Percentiles rank a stretch among this genome's conserved stretches.
These are phyloP conservation scores for Sorex araneus DNA, from an alignment of 2,113 vertebrate genomes.

Conservation along the genomic window DNA sequence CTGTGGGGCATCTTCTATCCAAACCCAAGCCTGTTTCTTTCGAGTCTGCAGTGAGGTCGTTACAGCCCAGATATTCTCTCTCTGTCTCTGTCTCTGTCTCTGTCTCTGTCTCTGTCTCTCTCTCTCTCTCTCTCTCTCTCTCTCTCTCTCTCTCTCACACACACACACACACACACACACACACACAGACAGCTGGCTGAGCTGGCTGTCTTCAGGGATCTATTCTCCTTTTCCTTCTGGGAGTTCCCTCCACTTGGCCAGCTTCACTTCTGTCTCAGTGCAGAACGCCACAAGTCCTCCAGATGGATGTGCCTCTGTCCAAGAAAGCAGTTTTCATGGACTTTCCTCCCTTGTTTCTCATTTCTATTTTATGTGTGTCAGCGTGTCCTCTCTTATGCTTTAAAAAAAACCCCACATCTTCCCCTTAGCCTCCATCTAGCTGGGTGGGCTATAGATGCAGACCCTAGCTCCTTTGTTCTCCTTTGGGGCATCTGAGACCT, in stretches of 20 bases:
- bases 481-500: not conserved
- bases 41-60: no score
- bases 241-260: not conserved
- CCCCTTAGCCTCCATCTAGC: not conserved
- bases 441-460: not conserved
- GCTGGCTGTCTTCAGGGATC: not conserved
- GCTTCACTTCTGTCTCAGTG: not conserved
- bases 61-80: no score
- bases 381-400: not conserved
- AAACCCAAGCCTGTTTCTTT: no score
- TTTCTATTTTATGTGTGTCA: not conserved
- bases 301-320: not conserved
- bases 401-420: not conserved
- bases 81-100: no score
- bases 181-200: no score
- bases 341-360: not conserved
- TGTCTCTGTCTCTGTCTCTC: not conserved
- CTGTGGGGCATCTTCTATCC: no score
- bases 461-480: not conserved
- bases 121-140: not conserved
- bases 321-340: no score
- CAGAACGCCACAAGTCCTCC: not conserved
- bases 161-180: no score
- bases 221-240: not conserved
- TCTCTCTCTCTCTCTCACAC: not conserved